Percentiles rank a stretch among this genome's conserved stretches.
Conservation (phyloP, 2,113 vertebrate genomes). For the Ovibos moschatus region DNA sequence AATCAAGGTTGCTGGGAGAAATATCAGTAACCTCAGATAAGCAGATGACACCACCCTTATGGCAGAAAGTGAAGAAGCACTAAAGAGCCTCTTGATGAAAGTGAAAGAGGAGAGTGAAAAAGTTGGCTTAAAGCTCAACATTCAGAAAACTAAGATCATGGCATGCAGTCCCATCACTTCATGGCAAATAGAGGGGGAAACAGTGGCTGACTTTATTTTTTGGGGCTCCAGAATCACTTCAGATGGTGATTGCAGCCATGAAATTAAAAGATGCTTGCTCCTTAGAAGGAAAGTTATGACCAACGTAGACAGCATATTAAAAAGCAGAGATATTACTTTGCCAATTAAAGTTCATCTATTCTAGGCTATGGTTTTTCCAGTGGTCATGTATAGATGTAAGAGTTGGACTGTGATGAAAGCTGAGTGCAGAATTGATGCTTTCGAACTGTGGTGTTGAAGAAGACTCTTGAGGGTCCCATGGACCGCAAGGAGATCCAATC, state of each 20-base stretch:
- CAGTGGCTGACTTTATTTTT: background rate
- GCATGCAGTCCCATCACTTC: background rate
- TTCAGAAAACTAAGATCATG: background rate
- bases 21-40: background rate
- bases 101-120: background rate
- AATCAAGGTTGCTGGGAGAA: background rate
- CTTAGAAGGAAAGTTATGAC: background rate
- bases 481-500: background rate
- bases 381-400: background rate
- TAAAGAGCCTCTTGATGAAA: background rate
- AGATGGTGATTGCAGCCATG: background rate
- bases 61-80: background rate
- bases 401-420: background rate
- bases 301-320: background rate
- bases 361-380: background rate
- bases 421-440: background rate
- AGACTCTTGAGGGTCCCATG: background rate
- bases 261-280: background rate
- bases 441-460: background rate
- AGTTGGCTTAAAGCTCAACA: background rate
- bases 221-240: rapidly evolving
- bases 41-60: background rate
- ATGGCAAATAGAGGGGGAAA: background rate
- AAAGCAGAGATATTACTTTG: background rate
- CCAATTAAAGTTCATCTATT: background rate